Base-by-base conservation (phyloP, 2,888 invertebrate genomes). In the Watsonalla binaria region DNA sequence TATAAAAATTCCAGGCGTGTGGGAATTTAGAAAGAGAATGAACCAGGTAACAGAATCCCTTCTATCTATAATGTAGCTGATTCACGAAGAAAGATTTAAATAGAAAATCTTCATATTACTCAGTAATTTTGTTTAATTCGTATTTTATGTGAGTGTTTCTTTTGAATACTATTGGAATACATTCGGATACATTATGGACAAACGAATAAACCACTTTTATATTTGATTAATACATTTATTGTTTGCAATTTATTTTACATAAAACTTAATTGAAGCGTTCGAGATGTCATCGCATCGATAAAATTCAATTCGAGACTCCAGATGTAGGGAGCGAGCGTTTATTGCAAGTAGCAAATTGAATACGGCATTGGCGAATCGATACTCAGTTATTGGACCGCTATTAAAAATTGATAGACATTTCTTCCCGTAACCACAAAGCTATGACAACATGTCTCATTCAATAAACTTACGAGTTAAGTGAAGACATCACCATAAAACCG, bases 271-370 rank as follows among this genome's bases (percentile, higher is more conserved):
- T 85, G 83, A 81, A 86, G 74, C 77, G 78, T 80, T 76, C 63
- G 71, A 67, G 71, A 82, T 81, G 79, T 81, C 86, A 84, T 82
- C 73, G 68, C 55, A 66, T 62, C 75, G 68, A 87, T 88, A 86
- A 86, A 87, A 86, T 83, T 78, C 86, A 79, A 84, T 86, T 82
- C 80, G 68, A 78, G 85, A 81, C 84, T 83, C 82, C 86, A 89
- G 84, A 85, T 88, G 86, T 82, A 80, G 67, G 24, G 62, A 66
- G 76, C 71, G 72, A 61, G 59, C 64, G 69, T 90, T 90, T 90
- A 90, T 86, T 68, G 76, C 76, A 67, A 66, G 59, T 70, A 74
- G 82, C 79, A 89, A 90, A 90, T 90, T 89, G 89, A 82, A 86
- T 79, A 73, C 73, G 72, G 71, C 71, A 70, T 69, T 67, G 70